A percentile compares a stretch with the other conserved stretches of the same genome.
phyloP scores from a whole-genome alignment of 2,113 vertebrate species.

The Recurvirostra avosetta region DNA sequence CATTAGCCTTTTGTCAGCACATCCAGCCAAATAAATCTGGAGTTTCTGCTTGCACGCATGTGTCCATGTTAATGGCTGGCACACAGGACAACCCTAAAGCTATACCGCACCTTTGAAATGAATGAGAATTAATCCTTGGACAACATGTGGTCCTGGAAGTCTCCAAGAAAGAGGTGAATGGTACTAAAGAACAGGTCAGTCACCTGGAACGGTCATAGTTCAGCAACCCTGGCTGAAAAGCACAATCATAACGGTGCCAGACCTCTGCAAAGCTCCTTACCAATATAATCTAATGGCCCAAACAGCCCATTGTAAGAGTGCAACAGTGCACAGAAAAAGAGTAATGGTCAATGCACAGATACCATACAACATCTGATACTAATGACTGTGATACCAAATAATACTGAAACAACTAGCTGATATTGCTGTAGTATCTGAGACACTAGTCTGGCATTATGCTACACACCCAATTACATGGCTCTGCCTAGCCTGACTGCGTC shows the following conservation, averaged over 20 bases:
- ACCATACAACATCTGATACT: neutral
- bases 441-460: neutral
- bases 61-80: accelerated
- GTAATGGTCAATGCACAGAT: neutral
- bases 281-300: neutral
- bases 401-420: neutral
- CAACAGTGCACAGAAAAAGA: neutral
- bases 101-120: neutral
- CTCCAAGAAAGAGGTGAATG: neutral
- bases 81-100: neutral
- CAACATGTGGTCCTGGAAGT: neutral
- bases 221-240: neutral
- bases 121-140: neutral
- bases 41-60: neutral
- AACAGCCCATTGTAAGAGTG: neutral
- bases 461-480: neutral
- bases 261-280: neutral
- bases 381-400: neutral
- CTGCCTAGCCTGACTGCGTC: neutral
- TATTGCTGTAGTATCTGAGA: neutral
- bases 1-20: neutral
- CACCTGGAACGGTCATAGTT: neutral
- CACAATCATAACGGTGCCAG: neutral
- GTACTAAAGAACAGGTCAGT: neutral
- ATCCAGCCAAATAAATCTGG: neutral